These are phyloP conservation scores for Rhynchopsitta pachyrhyncha DNA, from an alignment of 2,113 vertebrate genomes.

Conservation along the genomic window DNA sequence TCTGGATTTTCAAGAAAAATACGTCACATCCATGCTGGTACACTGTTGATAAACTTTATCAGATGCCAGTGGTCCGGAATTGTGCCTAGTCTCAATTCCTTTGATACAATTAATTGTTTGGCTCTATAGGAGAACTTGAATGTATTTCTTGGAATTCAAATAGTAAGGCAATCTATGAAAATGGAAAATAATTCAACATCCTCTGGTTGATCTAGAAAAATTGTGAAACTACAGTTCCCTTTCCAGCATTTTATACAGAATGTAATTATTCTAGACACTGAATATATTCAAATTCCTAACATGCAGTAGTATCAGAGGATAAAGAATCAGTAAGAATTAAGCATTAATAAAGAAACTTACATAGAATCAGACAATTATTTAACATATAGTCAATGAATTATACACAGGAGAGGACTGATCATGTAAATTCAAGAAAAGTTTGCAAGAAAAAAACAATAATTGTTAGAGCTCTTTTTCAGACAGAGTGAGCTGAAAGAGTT, in stretches of 20 bases:
- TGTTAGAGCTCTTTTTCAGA: not conserved
- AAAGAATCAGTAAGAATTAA: not conserved
- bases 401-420: not conserved
- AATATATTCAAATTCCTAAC: not conserved
- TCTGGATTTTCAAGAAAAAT: slow-evolving; percentile 53
- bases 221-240: slow-evolving; percentile 14
- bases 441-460: not conserved
- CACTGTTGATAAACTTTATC: slow-evolving; percentile 12
- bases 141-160: not conserved
- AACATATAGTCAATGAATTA: not conserved
- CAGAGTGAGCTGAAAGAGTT: not conserved
- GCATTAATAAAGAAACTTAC: not conserved
- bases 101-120: not conserved
- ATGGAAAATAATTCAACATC: slow-evolving; percentile 25
- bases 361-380: not conserved
- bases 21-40: not conserved
- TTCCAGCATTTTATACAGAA: not conserved
- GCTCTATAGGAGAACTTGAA: slow-evolving; percentile 1
- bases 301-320: not conserved
- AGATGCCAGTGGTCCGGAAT: not conserved
- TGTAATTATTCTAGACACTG: not conserved
- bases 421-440: not conserved
- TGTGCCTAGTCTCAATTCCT: not conserved
- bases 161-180: slow-evolving; percentile 8
- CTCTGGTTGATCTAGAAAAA: slow-evolving; percentile 9